Evolutionary conservation across 35 echinoderm and acorn worm genomes (phyloP).

Genomic region (Ptychodera flava): DNA sequence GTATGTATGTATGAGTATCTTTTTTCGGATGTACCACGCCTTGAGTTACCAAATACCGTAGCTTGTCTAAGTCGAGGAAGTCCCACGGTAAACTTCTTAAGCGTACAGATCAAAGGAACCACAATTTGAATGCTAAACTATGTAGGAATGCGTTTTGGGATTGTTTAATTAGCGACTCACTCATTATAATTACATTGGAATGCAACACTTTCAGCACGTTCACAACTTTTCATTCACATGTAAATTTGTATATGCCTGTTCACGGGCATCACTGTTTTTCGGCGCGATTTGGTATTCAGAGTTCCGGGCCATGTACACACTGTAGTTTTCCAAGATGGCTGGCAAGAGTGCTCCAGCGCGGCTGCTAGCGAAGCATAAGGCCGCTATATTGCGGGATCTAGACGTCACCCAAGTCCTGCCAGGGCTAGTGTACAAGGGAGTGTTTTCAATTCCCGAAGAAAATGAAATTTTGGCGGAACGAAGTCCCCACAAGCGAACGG

Average conservation of each 20-base stretch:
- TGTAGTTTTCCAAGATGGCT: neutral
- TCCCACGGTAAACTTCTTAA: too few species aligned
- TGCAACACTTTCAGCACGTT: neutral
- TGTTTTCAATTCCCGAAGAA: neutral
- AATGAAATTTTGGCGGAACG: neutral
- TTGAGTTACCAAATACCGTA: too few species aligned
- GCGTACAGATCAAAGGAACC: too few species aligned
- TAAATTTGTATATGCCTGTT: neutral
- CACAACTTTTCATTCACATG: neutral
- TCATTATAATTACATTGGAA: neutral
- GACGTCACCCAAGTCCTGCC: neutral
- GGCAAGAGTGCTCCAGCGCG: neutral
- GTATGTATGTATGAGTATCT: too few species aligned
- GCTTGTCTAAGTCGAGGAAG: too few species aligned
- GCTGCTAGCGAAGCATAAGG: neutral
- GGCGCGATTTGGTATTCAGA: neutral
- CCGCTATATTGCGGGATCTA: neutral
- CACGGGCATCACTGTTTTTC: neutral
- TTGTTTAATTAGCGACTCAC: too few species aligned
- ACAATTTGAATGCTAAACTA: too few species aligned
- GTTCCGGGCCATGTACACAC: neutral
- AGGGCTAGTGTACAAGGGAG: neutral
- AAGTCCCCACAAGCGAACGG: neutral
- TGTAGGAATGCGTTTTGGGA: too few species aligned
- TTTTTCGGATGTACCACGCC: too few species aligned